These are phyloP conservation scores for Empidonax traillii DNA, from an alignment of 2,113 vertebrate genomes.

Conservation along the genomic window DNA sequence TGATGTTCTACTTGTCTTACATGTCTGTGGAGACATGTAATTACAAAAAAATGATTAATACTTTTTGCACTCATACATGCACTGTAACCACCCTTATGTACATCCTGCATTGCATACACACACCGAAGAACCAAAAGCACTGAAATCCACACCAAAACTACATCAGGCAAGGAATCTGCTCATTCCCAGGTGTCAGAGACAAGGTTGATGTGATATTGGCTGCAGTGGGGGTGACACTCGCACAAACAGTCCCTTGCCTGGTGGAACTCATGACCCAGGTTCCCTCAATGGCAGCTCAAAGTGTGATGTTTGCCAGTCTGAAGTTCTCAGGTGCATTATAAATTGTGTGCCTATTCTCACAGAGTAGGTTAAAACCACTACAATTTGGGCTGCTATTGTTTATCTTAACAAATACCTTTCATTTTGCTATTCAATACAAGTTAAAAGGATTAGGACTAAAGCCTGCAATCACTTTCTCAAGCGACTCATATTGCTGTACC, in stretches of 20 bases:
- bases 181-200: not conserved
- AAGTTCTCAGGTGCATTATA: not conserved
- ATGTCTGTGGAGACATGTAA: not conserved
- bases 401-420: not conserved
- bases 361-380: not conserved
- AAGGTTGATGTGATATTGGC: not conserved
- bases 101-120: rapidly evolving
- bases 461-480: not conserved
- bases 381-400: not conserved
- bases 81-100: not conserved
- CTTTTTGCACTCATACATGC: not conserved
- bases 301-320: not conserved
- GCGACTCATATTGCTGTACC: not conserved
- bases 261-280: not conserved
- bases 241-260: not conserved
- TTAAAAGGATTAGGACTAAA: not conserved
- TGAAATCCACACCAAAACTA: not conserved
- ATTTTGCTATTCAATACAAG: not conserved
- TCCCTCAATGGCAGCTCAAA: not conserved
- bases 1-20: not conserved
- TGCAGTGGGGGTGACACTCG: not conserved
- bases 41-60: not conserved
- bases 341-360: not conserved
- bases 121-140: not conserved
- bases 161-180: not conserved